Evolutionary conservation across 2,113 vertebrate genomes (phyloP).

Genomic region (Oxyruncus cristatus): DNA sequence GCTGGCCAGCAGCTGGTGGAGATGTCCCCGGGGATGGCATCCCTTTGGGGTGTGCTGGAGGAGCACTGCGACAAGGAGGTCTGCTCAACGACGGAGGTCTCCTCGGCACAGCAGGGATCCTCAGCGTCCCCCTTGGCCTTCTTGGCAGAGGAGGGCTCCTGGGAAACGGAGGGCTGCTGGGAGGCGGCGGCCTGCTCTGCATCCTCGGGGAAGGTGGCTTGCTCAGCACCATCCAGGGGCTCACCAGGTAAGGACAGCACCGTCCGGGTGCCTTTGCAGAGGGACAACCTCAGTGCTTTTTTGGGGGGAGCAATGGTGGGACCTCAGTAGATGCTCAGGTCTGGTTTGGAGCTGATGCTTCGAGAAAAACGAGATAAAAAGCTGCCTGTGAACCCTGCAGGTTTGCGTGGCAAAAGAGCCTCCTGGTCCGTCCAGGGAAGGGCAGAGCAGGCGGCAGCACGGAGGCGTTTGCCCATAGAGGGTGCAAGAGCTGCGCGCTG

Average conservation of each 20-base stretch:
- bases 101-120: conserved; percentile 9
- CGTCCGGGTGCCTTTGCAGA: accelerated
- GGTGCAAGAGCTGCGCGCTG: neutral
- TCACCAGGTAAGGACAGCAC: conserved; percentile 61
- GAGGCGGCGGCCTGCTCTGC: conserved; percentile 53
- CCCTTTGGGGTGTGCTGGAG: neutral
- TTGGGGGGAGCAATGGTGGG: neutral
- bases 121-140: conserved; percentile 31
- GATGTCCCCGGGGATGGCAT: neutral
- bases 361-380: neutral
- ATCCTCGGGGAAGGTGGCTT: conserved; percentile 66
- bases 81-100: conserved; percentile 38
- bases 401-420: neutral
- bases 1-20: neutral
- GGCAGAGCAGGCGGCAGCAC: accelerated
- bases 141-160: conserved; percentile 61
- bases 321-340: neutral
- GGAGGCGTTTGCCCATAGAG: neutral
- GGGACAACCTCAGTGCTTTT: too few relatives aligned
- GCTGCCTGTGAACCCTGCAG: neutral
- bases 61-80: neutral
- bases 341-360: neutral
- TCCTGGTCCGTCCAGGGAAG: accelerated
- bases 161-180: conserved; percentile 60
- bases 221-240: conserved; percentile 64